phyloP scores from a whole-genome alignment of 2,113 vertebrate species.

The Motacilla tschutschensis region DNA sequence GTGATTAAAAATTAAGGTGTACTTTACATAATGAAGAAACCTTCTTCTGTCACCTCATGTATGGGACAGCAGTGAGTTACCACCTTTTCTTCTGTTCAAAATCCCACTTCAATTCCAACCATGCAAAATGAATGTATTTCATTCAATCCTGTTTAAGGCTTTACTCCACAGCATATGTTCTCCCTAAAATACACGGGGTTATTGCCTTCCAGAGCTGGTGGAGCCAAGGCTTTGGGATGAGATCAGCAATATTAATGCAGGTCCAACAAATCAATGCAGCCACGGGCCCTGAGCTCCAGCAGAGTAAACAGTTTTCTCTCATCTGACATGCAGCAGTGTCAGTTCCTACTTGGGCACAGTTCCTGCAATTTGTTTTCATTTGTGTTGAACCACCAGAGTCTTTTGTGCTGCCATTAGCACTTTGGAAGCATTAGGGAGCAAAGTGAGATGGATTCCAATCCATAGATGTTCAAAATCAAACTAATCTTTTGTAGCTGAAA shows the following conservation, averaged over 20 bases:
- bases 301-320: constrained; percentile 46
- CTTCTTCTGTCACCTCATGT: not conserved
- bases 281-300: not conserved
- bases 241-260: constrained; percentile 46
- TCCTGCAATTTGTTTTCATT: constrained; percentile 65
- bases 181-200: constrained; percentile 28
- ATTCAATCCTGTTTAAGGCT: constrained; percentile 41
- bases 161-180: constrained; percentile 32
- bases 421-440: constrained; percentile 53
- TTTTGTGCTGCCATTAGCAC: constrained; percentile 59
- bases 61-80: not conserved
- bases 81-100: not conserved
- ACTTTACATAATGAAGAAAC: not conserved
- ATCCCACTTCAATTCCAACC: constrained; percentile 2
- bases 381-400: constrained; percentile 20
- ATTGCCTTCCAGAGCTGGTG: constrained; percentile 24
- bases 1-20: not conserved
- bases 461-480: constrained; percentile 37
- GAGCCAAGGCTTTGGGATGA: constrained; percentile 22
- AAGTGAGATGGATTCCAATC: constrained; percentile 62
- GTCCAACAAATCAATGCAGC: constrained; percentile 64
- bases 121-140: constrained; percentile 40
- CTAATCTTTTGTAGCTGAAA: constrained; percentile 37
- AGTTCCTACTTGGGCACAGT: constrained; percentile 28
- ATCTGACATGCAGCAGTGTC: not conserved